These are phyloP conservation scores for Brachyopa scutellaris DNA, from an alignment of 2,888 invertebrate species.

Conservation along the genomic window DNA sequence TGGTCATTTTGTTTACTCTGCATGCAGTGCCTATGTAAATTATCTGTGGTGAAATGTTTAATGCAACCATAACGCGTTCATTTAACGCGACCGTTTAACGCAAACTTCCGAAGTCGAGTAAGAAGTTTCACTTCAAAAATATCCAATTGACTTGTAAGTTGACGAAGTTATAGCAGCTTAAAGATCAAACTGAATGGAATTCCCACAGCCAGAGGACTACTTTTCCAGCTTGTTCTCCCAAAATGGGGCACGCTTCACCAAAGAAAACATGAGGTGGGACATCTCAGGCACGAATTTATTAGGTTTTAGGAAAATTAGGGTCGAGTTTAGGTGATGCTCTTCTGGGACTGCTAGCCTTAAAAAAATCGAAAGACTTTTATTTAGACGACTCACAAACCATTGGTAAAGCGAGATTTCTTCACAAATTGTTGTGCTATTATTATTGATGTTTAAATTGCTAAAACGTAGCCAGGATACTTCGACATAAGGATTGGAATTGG, in stretches of 20 bases:
- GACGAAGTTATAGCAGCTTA: constrained; percentile 13
- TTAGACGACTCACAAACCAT: not conserved
- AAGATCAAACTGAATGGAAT: not conserved
- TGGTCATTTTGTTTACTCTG: too few species aligned
- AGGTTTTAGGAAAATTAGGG: constrained; percentile 58
- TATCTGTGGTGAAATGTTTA: too few species aligned
- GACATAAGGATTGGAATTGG: not conserved
- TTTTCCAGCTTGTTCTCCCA: not conserved
- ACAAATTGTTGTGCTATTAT: constrained; percentile 15
- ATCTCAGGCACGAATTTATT: constrained; percentile 58
- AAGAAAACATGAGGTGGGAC: constrained; percentile 29
- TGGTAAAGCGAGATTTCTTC: too few species aligned
- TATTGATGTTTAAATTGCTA: constrained; percentile 30
- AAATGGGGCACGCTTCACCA: constrained; percentile 9
- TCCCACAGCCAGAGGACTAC: not conserved
- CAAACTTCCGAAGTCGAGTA: too few species aligned
- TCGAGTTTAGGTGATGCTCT: constrained; percentile 30
- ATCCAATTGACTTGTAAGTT: constrained; percentile 32
- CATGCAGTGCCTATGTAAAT: too few species aligned
- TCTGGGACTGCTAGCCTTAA: constrained; percentile 4
- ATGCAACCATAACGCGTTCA: too few species aligned
- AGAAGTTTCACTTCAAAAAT: too few species aligned
- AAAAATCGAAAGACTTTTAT: constrained; percentile 12
- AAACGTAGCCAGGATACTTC: not conserved
- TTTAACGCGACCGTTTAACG: too few species aligned